These are phyloP conservation scores for Drosophila histrio DNA, from an alignment of 2,888 invertebrate genomes.

Conservation along the genomic window DNA sequence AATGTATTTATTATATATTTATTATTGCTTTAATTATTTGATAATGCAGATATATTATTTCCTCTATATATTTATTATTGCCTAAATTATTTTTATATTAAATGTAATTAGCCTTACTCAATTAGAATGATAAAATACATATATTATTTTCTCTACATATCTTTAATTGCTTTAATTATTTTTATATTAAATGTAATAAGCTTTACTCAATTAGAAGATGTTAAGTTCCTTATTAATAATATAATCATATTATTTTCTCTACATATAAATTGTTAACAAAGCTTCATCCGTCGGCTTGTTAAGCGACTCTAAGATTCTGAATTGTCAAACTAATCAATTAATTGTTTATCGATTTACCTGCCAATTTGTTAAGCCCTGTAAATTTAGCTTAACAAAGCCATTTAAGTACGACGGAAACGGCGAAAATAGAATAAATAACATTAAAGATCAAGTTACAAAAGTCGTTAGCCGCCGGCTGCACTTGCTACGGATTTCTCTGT, in stretches of 20 bases:
- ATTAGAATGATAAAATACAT: too few species aligned
- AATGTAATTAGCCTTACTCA: too few species aligned
- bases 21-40: too few species aligned
- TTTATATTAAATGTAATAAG: too few species aligned
- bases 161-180: too few species aligned
- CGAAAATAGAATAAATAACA: slow-evolving; percentile 17
- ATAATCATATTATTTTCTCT: not conserved
- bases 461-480: slow-evolving; percentile 44
- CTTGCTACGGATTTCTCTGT: slow-evolving; percentile 28
- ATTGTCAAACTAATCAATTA: not conserved
- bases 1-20: too few species aligned
- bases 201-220: too few species aligned
- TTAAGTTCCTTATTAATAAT: too few species aligned
- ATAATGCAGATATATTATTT: too few species aligned
- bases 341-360: slow-evolving; percentile 16
- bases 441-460: slow-evolving; percentile 63
- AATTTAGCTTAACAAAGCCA: not conserved
- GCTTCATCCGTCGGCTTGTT: not conserved
- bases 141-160: too few species aligned
- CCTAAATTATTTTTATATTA: too few species aligned
- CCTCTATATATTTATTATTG: too few species aligned
- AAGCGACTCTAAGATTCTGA: not conserved
- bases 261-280: not conserved
- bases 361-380: not conserved
- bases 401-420: not conserved